Conservation (phyloP, 2,797 vertebrate species). For the Acrocephalus scirpaceus region DNA sequence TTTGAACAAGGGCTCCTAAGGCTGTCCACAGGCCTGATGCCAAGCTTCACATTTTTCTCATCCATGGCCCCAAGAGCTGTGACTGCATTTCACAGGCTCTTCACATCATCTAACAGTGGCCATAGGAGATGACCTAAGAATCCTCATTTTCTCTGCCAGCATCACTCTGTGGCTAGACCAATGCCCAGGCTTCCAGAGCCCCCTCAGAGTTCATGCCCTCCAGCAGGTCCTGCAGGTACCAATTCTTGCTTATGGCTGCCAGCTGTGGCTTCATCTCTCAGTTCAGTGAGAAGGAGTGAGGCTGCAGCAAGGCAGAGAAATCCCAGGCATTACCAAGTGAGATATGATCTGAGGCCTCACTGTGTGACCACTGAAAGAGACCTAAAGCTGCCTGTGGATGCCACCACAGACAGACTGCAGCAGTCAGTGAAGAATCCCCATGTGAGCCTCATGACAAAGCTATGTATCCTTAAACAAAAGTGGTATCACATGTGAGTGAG, state of each 20-base stretch:
- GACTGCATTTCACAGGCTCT: background rate
- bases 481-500: background rate
- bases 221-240: background rate
- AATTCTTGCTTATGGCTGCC: background rate
- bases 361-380: background rate
- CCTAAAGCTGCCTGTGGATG: background rate
- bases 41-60: background rate
- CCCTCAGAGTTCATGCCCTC: background rate
- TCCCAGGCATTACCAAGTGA: background rate
- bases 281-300: background rate
- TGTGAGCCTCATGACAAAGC: background rate
- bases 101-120: background rate
- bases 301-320: background rate
- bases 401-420: background rate
- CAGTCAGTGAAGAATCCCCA: background rate
- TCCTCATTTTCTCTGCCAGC: background rate
- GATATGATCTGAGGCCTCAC: background rate
- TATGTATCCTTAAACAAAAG: background rate
- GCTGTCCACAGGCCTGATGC: background rate
- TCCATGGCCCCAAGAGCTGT: accelerated
- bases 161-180: background rate
- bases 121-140: background rate
- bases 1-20: background rate
- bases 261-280: background rate
- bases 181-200: background rate